A percentile compares a stretch with the other conserved stretches of the same genome.
phyloP scores from a whole-genome alignment of 2,113 vertebrate species.

The Aldabrachelys gigantea region DNA sequence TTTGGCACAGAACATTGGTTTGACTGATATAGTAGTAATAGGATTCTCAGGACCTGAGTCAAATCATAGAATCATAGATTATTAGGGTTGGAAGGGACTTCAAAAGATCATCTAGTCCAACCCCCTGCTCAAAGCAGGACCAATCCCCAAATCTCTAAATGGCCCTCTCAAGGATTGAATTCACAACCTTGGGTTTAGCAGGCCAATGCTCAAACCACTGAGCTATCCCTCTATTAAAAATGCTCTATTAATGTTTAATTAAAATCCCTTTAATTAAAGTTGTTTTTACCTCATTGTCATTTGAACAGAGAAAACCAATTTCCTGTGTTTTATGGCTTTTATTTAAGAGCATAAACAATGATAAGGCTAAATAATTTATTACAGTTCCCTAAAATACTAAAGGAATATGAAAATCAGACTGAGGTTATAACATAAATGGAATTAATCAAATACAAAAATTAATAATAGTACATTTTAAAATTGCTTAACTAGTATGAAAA shows the following conservation, averaged over 20 bases:
- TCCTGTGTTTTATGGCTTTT: neutral
- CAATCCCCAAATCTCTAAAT: too few relatives aligned
- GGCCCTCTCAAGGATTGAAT: too few relatives aligned
- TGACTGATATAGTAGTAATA: neutral
- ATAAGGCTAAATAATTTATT: neutral
- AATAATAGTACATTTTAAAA: neutral
- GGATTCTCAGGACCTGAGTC: neutral
- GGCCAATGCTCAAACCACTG: too few relatives aligned
- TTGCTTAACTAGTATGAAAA: neutral
- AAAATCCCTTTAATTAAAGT: neutral
- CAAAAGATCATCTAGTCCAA: too few relatives aligned
- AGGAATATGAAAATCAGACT: neutral
- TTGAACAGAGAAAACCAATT: neutral
- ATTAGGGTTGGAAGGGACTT: too few relatives aligned
- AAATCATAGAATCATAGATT: too few relatives aligned
- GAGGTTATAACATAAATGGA: neutral
- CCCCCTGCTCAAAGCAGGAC: too few relatives aligned
- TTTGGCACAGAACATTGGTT: neutral
- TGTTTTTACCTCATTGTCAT: neutral
- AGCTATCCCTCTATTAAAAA: neutral
- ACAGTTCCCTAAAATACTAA: neutral
- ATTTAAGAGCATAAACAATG: neutral
- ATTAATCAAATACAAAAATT: neutral
- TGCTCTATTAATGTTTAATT: neutral
- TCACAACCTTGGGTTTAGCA: too few relatives aligned